phyloP scores from a whole-genome alignment of 2,797 vertebrate genomes.

The Sebastiscus albofasciatus region DNA sequence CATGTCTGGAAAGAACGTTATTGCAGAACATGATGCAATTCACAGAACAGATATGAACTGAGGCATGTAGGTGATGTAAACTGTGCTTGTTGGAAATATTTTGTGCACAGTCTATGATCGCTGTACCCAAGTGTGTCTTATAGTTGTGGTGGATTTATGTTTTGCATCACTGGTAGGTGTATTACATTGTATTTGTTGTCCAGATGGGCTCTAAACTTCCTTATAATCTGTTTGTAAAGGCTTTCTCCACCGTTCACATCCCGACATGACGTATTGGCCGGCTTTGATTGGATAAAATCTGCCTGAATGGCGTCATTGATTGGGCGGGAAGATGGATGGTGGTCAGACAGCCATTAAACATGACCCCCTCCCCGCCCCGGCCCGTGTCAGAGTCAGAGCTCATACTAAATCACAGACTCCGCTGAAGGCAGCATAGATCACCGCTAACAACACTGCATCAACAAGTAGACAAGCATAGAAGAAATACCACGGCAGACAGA shows the following conservation, averaged over 20 bases:
- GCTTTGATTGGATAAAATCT: slow-evolving; percentile 50
- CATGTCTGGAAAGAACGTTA: background rate
- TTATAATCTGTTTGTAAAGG: slow-evolving; percentile 9
- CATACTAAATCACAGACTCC: slow-evolving; percentile 66
- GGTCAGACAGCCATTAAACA: slow-evolving; percentile 67
- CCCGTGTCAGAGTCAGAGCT: slow-evolving; percentile 60
- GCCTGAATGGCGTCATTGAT: slow-evolving; percentile 68
- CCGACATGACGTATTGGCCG: slow-evolving; percentile 5
- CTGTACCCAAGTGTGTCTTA: background rate
- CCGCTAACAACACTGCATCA: slow-evolving; percentile 60
- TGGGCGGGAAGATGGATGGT: slow-evolving; percentile 59
- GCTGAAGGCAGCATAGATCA: slow-evolving; percentile 74
- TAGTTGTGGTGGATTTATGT: background rate
- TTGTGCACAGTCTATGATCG: background rate
- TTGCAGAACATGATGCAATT: background rate
- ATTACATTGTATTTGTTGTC: background rate
- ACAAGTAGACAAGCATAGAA: slow-evolving; percentile 59
- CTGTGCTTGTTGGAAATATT: background rate
- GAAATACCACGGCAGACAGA: slow-evolving; percentile 61
- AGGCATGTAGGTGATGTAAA: background rate
- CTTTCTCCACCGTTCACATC: slow-evolving; percentile 29
- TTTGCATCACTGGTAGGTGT: background rate
- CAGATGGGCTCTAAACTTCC: slow-evolving; percentile 2
- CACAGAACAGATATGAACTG: background rate
- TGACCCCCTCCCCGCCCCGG: slow-evolving; percentile 35